phyloP scores from a whole-genome alignment of 2,113 vertebrate genomes.

The Donacobius atricapilla region DNA sequence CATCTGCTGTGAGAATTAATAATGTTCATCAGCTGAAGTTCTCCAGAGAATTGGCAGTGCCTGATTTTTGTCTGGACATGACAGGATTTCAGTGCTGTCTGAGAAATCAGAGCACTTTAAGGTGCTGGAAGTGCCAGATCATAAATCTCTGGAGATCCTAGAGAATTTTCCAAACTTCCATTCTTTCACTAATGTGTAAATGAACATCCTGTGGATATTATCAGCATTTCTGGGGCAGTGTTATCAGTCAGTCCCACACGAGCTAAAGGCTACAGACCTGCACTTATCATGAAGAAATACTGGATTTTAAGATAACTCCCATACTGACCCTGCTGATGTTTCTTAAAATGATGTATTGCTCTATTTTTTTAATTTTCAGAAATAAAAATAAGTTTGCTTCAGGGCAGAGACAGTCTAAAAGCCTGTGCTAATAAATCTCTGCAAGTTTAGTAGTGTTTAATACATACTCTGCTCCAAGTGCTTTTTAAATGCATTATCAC shows the following conservation, averaged over 20 bases:
- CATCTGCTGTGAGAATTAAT: background rate
- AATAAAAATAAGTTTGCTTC: conserved; percentile 53
- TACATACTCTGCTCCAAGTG: conserved; percentile 59
- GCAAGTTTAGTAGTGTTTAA: conserved; percentile 43
- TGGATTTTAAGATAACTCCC: background rate
- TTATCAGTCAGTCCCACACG: background rate
- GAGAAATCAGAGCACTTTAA: background rate
- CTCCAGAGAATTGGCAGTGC: background rate
- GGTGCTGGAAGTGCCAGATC: background rate
- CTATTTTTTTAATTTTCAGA: conserved; percentile 53
- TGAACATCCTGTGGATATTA: background rate
- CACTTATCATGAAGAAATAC: conserved; percentile 25
- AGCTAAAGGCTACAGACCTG: conserved; percentile 5
- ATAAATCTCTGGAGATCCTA: background rate
- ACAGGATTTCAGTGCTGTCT: background rate
- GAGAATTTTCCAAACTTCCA: background rate
- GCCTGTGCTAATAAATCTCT: conserved; percentile 69
- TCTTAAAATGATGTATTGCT: conserved; percentile 44
- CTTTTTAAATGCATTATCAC: conserved; percentile 69
- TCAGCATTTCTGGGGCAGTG: background rate
- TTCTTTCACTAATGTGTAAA: background rate
- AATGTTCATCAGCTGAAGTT: background rate
- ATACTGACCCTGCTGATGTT: background rate
- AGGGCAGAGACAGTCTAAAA: conserved; percentile 68
- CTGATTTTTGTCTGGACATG: background rate